Evolutionary conservation across 2,888 invertebrate species (phyloP).

Genomic region (Yponomeuta plumbellus): DNA sequence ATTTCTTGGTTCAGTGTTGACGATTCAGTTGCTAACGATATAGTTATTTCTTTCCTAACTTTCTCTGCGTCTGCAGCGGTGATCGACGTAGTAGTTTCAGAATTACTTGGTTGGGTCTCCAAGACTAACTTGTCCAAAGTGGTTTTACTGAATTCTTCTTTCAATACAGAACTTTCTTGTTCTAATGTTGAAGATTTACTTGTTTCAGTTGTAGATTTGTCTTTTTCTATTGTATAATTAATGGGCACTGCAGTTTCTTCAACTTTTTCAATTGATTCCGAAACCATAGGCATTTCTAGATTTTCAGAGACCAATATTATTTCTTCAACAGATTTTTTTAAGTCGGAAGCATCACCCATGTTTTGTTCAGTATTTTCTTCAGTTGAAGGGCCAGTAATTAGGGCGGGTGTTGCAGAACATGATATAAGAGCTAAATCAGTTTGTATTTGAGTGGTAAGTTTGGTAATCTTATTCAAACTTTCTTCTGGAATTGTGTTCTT

Average conservation of each 20-base stretch:
- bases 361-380: neutral
- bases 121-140: neutral
- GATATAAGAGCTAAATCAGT: slow-evolving; percentile 35
- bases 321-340: neutral
- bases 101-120: neutral
- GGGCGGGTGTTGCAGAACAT: neutral
- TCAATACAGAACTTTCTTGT: neutral
- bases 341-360: neutral
- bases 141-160: too few species aligned
- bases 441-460: slow-evolving; percentile 44
- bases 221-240: neutral
- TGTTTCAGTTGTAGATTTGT: neutral
- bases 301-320: neutral
- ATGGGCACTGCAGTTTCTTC: neutral
- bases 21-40: too few species aligned
- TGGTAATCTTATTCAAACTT: slow-evolving; percentile 38
- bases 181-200: neutral
- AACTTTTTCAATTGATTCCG: neutral
- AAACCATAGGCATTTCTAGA: neutral
- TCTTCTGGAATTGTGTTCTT: slow-evolving; percentile 33
- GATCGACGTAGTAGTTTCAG: too few species aligned
- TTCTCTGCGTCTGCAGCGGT: too few species aligned
- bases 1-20: too few species aligned
- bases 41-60: too few species aligned
- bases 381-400: neutral